Evolutionary conservation across 2,797 vertebrate genomes (phyloP).

Genomic region (Malacoctenus gilli): DNA sequence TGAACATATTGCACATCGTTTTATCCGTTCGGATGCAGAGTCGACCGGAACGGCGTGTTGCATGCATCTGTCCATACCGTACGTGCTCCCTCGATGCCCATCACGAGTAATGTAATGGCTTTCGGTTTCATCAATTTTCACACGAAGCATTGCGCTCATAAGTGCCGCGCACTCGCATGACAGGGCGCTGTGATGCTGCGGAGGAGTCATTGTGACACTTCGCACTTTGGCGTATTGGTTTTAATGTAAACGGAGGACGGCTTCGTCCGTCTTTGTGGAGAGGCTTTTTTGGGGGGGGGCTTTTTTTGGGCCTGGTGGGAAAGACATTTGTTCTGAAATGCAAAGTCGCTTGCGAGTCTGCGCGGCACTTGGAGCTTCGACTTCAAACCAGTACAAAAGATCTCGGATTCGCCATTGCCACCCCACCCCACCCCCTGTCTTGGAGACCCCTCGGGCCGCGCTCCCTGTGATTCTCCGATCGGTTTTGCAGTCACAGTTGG

Average conservation of each 20-base stretch:
- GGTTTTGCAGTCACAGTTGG: slow-evolving; percentile 53
- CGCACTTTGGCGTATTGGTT: slow-evolving; percentile 13
- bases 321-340: slow-evolving; percentile 3
- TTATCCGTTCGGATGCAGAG: no score
- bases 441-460: slow-evolving; percentile 46
- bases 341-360: slow-evolving; percentile 7
- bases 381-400: slow-evolving; percentile 22
- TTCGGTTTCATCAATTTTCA: slow-evolving; percentile 44
- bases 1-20: no score
- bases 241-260: slow-evolving; percentile 16
- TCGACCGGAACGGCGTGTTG: slow-evolving; percentile 3
- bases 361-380: background rate
- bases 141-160: slow-evolving; percentile 13
- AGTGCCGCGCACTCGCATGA: slow-evolving; percentile 30
- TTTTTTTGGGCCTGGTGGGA: background rate
- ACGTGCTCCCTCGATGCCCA: slow-evolving; percentile 15
- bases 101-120: slow-evolving; percentile 36
- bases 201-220: slow-evolving; percentile 34
- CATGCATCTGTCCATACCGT: slow-evolving; percentile 7
- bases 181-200: slow-evolving; percentile 17
- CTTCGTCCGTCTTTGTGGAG: background rate
- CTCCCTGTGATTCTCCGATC: slow-evolving; percentile 47
- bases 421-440: slow-evolving; percentile 26
- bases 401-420: slow-evolving; percentile 16
- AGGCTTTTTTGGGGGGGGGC: slow-evolving; percentile 3